phyloP scores from a whole-genome alignment of 2,797 vertebrate genomes.

The Pitangus sulphuratus region DNA sequence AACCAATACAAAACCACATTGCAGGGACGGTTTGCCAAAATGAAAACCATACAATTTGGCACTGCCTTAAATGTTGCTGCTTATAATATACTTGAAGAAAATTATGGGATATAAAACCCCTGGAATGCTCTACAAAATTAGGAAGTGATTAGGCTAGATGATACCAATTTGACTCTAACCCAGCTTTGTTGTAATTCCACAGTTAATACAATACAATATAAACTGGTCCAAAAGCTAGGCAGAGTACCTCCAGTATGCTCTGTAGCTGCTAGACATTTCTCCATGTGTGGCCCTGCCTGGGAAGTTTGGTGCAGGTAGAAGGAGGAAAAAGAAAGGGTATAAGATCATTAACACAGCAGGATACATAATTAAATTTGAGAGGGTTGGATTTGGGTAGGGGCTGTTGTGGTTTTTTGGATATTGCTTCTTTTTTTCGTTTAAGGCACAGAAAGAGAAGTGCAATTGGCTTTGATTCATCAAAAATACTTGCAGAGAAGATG shows the following conservation, averaged over 20 bases:
- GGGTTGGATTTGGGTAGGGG: background rate
- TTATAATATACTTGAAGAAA: conserved; percentile 40
- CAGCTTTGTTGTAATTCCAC: background rate
- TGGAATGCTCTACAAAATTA: conserved; percentile 51
- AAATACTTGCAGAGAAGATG: background rate
- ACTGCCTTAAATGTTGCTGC: background rate
- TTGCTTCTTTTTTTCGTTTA: background rate
- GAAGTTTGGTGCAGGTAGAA: background rate
- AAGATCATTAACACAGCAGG: background rate
- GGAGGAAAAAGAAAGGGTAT: background rate
- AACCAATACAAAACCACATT: background rate
- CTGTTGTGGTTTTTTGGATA: background rate
- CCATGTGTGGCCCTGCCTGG: background rate
- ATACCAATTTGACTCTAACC: conserved; percentile 41
- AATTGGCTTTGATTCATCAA: background rate
- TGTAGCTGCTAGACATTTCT: background rate
- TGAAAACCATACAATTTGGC: background rate
- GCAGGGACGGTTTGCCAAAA: background rate
- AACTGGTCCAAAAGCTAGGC: conserved; percentile 1
- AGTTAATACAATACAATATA: background rate
- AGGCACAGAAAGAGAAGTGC: background rate
- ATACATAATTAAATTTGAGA: background rate
- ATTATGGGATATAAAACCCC: conserved; percentile 42
- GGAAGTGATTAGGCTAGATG: conserved; percentile 48
- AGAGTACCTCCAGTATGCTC: background rate